A percentile compares a stretch with the other conserved stretches of the same genome.
These are phyloP conservation scores for Nansenia antarctica DNA, from an alignment of 2,113 vertebrate species.

Conservation along the genomic window DNA sequence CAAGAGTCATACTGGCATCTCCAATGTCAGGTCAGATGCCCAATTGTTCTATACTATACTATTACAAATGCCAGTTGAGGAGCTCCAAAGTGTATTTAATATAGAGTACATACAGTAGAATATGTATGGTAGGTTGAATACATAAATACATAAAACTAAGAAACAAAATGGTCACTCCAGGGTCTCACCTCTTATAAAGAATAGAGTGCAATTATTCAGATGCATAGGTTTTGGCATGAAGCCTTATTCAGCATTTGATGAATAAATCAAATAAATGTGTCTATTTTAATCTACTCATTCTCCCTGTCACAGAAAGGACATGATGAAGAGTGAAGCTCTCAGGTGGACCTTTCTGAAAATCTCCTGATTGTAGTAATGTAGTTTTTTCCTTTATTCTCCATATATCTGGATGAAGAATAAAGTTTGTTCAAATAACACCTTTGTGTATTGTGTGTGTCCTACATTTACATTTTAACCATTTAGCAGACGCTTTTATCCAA, in stretches of 20 bases:
- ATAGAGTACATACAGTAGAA: neutral
- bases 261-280: neutral
- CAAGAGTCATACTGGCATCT: too few relatives aligned
- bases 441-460: neutral
- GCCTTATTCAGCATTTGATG: neutral
- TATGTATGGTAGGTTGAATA: too few relatives aligned
- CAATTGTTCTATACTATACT: too few relatives aligned
- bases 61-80: neutral
- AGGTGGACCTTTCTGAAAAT: neutral
- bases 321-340: constrained; percentile 54
- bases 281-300: neutral
- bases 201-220: too few relatives aligned
- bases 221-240: neutral
- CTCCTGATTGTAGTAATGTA: constrained; percentile 18
- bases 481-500: neutral
- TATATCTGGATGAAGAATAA: constrained; percentile 48
- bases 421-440: constrained; percentile 25
- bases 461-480: neutral
- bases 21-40: too few relatives aligned
- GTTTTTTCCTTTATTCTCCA: constrained; percentile 37
- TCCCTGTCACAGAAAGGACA: neutral
- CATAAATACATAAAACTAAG: neutral
- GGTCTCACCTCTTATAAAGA: too few relatives aligned
- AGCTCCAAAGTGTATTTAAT: neutral
- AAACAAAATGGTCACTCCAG: too few relatives aligned